A percentile compares a stretch with the other conserved stretches of the same genome.
Evolutionary conservation across 2,797 vertebrate genomes (phyloP).

Genomic region (Hippopotamyrus pictus): DNA sequence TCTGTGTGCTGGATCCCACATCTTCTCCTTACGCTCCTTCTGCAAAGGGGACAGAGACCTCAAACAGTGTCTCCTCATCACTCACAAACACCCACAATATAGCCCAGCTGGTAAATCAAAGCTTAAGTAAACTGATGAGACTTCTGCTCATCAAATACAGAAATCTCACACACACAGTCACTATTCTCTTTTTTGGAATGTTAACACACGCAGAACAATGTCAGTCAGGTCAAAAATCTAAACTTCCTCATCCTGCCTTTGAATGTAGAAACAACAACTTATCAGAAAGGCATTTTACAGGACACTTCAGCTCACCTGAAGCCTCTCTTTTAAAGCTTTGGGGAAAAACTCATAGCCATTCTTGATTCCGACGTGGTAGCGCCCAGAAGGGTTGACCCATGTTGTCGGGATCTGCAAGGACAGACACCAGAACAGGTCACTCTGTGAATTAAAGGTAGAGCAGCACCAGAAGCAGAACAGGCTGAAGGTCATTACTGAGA

Average conservation of each 20-base stretch:
- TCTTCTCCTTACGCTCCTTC: slow-evolving; percentile 96
- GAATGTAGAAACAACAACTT: background rate
- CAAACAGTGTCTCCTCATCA: background rate
- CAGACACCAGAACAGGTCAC: background rate
- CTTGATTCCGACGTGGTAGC: slow-evolving; percentile 93
- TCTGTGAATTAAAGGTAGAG: background rate
- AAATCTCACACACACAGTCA: background rate
- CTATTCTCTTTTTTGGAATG: background rate
- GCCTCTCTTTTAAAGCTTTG: slow-evolving; percentile 93
- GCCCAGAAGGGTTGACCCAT: slow-evolving; percentile 91
- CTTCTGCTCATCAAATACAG: background rate
- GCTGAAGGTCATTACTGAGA: background rate
- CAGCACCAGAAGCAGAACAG: slow-evolving; percentile 1
- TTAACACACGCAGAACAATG: background rate
- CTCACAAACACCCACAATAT: background rate
- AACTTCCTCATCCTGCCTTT: background rate
- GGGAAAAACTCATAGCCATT: slow-evolving; percentile 97
- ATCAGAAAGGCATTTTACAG: background rate
- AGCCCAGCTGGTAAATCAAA: background rate
- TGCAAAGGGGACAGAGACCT: slow-evolving; percentile 38
- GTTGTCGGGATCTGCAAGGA: slow-evolving; percentile 70
- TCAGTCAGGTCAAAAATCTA: background rate
- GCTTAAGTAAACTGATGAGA: background rate
- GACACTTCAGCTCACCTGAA: slow-evolving; percentile 70
- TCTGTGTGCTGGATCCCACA: slow-evolving; percentile 91